Percentiles rank a stretch among this genome's conserved stretches.
Evolutionary conservation across 2,113 vertebrate genomes (phyloP).

Genomic region (Thunnus thynnus): DNA sequence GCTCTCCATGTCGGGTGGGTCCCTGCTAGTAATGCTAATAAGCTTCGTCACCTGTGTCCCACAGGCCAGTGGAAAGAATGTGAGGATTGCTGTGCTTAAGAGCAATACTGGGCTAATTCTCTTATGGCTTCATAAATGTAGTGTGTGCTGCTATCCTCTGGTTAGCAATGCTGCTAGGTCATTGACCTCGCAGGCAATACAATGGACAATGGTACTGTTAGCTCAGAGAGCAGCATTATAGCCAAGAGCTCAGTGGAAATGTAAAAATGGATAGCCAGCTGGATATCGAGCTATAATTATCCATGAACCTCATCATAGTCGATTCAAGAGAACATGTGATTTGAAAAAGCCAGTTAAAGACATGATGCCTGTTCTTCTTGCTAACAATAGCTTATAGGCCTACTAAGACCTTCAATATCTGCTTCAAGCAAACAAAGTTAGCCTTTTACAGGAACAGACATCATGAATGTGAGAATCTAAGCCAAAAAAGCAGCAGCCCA

Average conservation of each 20-base stretch:
- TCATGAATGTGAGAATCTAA: no score
- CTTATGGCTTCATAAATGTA: constrained; percentile 8
- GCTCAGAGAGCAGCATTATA: neutral
- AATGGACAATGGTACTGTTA: constrained; percentile 18
- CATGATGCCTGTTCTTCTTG: no score
- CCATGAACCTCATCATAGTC: no score
- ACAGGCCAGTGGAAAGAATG: constrained; percentile 72
- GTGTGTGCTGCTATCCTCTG: constrained; percentile 11
- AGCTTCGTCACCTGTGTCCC: constrained; percentile 53
- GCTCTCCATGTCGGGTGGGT: constrained; percentile 5
- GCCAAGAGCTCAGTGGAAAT: neutral
- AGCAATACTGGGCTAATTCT: constrained; percentile 41
- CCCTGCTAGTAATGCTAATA: constrained; percentile 46
- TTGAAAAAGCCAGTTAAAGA: no score
- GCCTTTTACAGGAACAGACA: no score
- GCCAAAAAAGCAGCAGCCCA: no score
- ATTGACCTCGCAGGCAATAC: constrained; percentile 15
- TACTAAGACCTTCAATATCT: no score
- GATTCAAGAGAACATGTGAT: no score
- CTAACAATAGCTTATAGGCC: no score
- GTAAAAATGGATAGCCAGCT: no score
- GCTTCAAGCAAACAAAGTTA: no score
- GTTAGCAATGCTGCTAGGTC: constrained; percentile 16
- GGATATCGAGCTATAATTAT: no score
- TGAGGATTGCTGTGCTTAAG: constrained; percentile 56